Percentiles rank a stretch among this genome's conserved stretches.
Evolutionary conservation across 2,888 invertebrate genomes (phyloP).

Genomic region (Tillus elongatus): DNA sequence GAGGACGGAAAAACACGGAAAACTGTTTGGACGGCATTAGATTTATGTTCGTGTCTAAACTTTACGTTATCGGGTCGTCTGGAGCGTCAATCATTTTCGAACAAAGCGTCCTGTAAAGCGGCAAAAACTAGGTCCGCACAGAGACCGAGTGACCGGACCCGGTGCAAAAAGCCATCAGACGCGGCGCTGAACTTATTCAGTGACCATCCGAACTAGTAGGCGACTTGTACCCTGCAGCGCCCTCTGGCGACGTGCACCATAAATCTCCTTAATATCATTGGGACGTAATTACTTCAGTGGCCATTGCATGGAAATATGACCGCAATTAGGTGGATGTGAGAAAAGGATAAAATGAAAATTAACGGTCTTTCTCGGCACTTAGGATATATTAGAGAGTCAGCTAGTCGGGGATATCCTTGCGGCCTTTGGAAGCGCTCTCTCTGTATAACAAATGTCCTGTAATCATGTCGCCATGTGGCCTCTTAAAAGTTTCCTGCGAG

Average conservation of each 20-base stretch:
- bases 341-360: slow-evolving; percentile 3
- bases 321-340: slow-evolving; percentile 11
- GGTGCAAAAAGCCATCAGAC: slow-evolving; percentile 15
- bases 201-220: too few relatives aligned
- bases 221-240: background rate
- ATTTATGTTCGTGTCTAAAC: slow-evolving; percentile 28
- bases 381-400: too few relatives aligned
- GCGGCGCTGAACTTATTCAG: slow-evolving; percentile 4
- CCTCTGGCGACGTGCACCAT: slow-evolving; percentile 8
- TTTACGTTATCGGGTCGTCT: slow-evolving; percentile 27
- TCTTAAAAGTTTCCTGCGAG: too few relatives aligned
- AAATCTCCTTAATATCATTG: slow-evolving; percentile 11
- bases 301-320: slow-evolving; percentile 16
- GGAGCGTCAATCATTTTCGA: slow-evolving; percentile 27
- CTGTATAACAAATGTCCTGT: too few relatives aligned
- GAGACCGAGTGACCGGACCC: slow-evolving; percentile 11
- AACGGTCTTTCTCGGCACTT: background rate
- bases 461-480: too few relatives aligned
- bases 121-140: slow-evolving; percentile 14
- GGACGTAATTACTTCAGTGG: slow-evolving; percentile 11
- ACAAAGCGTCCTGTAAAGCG: slow-evolving; percentile 20
- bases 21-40: slow-evolving; percentile 25
- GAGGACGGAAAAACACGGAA: slow-evolving; percentile 21
- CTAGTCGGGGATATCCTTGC: too few relatives aligned
- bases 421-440: too few relatives aligned